Base-by-base conservation (phyloP, 1,140 invertebrate genomes). In the Drosophila teissieri region DNA sequence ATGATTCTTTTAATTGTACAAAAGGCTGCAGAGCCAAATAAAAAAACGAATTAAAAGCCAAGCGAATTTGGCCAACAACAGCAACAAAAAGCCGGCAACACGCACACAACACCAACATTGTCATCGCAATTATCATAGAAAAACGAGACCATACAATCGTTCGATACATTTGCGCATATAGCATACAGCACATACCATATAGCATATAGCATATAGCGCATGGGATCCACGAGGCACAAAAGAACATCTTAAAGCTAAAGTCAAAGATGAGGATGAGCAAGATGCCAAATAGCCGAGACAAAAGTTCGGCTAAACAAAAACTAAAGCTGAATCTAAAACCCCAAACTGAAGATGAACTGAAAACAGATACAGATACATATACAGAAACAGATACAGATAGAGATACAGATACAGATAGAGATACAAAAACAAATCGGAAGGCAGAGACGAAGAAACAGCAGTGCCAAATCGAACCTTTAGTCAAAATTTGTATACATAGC, bases 401-500 rank as follows among this genome's bases (percentile, higher is more conserved):
- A 8, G 27, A 31, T 31, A 44, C 60, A 42, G 56, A 58, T 31
- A 31, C 7, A 8, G 27, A 31, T 31, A 44, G 60, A 42, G 56
- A 58, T 74, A 62, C 55, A 53, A 40, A 52, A 51, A 70, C 61
- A 48, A 65, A 49, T 57, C 27, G 48, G n/a, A 69, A 68, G 36
- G 40, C 40, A 42, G 61, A 36, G 52, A 48, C 48, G 53, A 57
- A 75, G 51, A 70, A 63, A 72, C 75, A 78, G 46, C 67, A 67
- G 73, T 39, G 46, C 36, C 40, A 63, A 77, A 65, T 72, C 64
- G 64, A 80, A 78, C 49, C 65, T 89, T 72, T 78, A 72, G 80
- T 68, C 85, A 45, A 89, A 89, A 90, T 84, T 89, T 89, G 75
- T 83, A 91, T 92, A 92, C 91, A 91, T 92, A 92, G 90, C 77